A percentile compares a stretch with the other conserved stretches of the same genome.
Conservation (phyloP, 2,797 vertebrate genomes). For the Tenualosa thibaudeaui region DNA sequence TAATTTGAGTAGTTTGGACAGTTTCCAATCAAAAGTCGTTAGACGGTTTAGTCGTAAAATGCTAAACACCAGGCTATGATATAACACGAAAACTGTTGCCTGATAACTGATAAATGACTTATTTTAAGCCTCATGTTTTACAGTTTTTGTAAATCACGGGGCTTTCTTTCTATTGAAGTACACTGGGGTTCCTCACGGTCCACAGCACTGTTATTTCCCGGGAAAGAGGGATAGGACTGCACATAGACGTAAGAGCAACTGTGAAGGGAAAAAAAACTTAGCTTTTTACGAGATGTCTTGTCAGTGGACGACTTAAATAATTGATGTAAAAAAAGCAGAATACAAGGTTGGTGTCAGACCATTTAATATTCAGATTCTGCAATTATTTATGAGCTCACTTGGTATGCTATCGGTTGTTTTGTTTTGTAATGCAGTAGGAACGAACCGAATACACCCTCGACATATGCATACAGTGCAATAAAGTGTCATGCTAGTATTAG, state of each 20-base stretch:
- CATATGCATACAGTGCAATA: background rate
- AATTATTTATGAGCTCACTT: background rate
- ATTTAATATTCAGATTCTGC: conserved; percentile 55
- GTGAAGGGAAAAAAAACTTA: background rate
- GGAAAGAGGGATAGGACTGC: background rate
- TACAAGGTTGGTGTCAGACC: conserved; percentile 58
- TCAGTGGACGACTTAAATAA: conserved; percentile 59
- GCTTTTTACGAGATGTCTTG: background rate
- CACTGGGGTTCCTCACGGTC: background rate
- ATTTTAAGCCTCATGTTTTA: background rate
- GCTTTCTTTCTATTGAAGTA: no score
- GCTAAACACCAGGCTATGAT: no score
- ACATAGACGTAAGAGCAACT: background rate
- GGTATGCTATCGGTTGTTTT: background rate
- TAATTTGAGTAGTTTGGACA: background rate
- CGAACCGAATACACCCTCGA: background rate
- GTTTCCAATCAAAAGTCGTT: background rate
- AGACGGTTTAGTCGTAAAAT: no score
- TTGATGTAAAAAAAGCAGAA: conserved; percentile 64
- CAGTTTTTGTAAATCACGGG: background rate
- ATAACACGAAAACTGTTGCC: background rate
- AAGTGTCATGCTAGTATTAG: background rate
- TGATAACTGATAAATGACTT: no score
- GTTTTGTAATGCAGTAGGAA: background rate
- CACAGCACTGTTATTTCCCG: conserved; percentile 24